Evolutionary conservation across 1,140 invertebrate species (phyloP).

Genomic region (Platyura marginata): DNA sequence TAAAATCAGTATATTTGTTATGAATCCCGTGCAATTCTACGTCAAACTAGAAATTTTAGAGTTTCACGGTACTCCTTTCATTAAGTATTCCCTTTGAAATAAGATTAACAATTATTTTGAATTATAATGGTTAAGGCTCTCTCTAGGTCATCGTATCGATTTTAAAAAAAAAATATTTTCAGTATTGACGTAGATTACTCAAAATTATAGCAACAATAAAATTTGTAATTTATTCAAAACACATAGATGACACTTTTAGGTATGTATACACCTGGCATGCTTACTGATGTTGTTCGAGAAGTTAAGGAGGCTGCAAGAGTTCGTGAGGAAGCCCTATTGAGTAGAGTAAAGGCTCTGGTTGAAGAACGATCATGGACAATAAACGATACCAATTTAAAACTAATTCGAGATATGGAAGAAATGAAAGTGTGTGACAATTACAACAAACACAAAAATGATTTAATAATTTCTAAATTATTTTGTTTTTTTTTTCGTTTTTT

Average conservation of each 20-base stretch:
- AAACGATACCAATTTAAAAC: constrained; percentile 25
- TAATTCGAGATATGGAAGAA: constrained; percentile 22
- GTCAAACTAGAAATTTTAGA: too few species aligned
- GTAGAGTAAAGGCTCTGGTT: constrained; percentile 35
- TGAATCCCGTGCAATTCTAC: too few species aligned
- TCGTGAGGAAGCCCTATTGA: constrained; percentile 45
- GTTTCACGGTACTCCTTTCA: too few species aligned
- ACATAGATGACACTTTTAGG: too few species aligned
- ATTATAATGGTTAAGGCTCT: too few species aligned
- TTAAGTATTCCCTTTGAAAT: too few species aligned
- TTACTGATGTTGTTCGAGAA: constrained; percentile 52
- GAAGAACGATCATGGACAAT: constrained; percentile 31
- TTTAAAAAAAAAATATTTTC: too few species aligned
- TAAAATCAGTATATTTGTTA: too few species aligned
- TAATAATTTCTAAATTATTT: not conserved
- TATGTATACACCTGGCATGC: constrained; percentile 51
- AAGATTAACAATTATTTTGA: too few species aligned
- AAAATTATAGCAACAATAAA: too few species aligned
- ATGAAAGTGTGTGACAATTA: constrained; percentile 12
- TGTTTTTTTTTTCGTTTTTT: not conserved
- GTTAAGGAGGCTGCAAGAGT: constrained; percentile 51
- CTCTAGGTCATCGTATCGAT: too few species aligned
- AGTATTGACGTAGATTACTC: too few species aligned
- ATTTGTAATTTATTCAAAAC: constrained; percentile 1
- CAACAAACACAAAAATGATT: not conserved